Percentiles rank a stretch among this genome's conserved stretches.
phyloP scores from a whole-genome alignment of 2,888 invertebrate genomes.

The Stenoptilia bipunctidactyla region DNA sequence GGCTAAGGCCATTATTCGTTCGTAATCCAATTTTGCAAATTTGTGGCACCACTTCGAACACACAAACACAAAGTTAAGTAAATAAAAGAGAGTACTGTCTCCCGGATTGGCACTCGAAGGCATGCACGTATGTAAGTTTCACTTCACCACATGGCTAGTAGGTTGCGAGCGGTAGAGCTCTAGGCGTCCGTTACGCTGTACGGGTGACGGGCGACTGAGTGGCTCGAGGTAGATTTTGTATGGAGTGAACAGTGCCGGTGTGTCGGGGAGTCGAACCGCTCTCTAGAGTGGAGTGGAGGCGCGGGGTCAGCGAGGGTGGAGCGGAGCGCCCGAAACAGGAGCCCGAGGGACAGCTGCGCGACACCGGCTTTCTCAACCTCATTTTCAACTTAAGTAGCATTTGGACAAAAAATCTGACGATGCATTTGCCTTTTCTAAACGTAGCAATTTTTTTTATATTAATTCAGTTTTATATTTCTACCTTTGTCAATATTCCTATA shows the following conservation, averaged over 20 bases:
- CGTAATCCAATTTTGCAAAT: constrained; percentile 68
- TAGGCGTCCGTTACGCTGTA: constrained; percentile 45
- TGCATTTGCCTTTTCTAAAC: no score
- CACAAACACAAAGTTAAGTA: constrained; percentile 45
- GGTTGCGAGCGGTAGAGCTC: constrained; percentile 38
- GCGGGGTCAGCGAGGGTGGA: constrained; percentile 53
- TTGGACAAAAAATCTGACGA: no score
- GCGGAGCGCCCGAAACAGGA: constrained; percentile 37
- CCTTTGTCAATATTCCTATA: no score
- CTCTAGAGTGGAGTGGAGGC: constrained; percentile 19
- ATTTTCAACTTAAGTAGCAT: constrained; percentile 27
- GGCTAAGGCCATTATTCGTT: constrained; percentile 70
- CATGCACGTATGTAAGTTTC: constrained; percentile 65
- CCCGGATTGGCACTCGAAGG: constrained; percentile 11
- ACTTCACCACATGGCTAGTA: constrained; percentile 66
- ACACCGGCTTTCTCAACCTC: constrained; percentile 50
- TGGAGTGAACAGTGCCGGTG: constrained; percentile 4
- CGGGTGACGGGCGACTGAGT: constrained; percentile 56
- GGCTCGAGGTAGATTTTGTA: constrained; percentile 16
- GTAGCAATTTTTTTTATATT: no score
- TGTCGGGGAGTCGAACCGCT: constrained; percentile 18
- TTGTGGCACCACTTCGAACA: constrained; percentile 51
- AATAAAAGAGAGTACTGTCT: constrained; percentile 40
- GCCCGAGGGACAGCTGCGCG: constrained; percentile 64
- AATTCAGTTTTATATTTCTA: no score